These are phyloP conservation scores for Eurypyga helias DNA, from an alignment of 2,113 vertebrate genomes.

Conservation along the genomic window DNA sequence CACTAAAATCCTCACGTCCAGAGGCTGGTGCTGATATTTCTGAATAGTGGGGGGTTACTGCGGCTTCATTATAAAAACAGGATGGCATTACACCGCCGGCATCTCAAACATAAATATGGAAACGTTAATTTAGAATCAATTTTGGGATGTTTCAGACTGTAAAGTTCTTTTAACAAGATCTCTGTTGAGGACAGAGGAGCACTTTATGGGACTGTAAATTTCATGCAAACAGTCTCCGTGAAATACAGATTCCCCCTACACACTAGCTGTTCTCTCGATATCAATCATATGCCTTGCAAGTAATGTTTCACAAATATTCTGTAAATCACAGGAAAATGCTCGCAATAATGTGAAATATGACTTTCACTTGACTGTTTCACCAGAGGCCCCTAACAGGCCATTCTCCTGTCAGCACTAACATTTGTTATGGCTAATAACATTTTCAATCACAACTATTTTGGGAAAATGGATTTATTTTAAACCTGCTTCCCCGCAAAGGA, in stretches of 20 bases:
- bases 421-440: constrained; percentile 87
- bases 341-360: constrained; percentile 81
- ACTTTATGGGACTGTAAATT: constrained; percentile 82
- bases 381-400: constrained; percentile 73
- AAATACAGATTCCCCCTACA: constrained; percentile 72
- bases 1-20: background rate
- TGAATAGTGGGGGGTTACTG: background rate
- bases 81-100: constrained; percentile 59
- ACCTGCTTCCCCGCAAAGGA: constrained; percentile 66
- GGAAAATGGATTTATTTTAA: constrained; percentile 82
- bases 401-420: constrained; percentile 79
- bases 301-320: constrained; percentile 84
- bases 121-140: constrained; percentile 81
- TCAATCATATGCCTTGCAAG: constrained; percentile 73
- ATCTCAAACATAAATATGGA: constrained; percentile 74
- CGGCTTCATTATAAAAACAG: constrained; percentile 71
- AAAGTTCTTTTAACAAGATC: constrained; percentile 84
- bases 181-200: constrained; percentile 73
- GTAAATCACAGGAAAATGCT: constrained; percentile 80
- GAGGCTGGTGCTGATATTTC: background rate
- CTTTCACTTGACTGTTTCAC: constrained; percentile 81
- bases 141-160: constrained; percentile 80
- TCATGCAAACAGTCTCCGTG: constrained; percentile 70
- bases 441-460: constrained; percentile 84
- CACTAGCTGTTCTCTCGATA: constrained; percentile 70